These are phyloP conservation scores for Uloborus plumipes DNA, from an alignment of 2,888 invertebrate species.

Conservation along the genomic window DNA sequence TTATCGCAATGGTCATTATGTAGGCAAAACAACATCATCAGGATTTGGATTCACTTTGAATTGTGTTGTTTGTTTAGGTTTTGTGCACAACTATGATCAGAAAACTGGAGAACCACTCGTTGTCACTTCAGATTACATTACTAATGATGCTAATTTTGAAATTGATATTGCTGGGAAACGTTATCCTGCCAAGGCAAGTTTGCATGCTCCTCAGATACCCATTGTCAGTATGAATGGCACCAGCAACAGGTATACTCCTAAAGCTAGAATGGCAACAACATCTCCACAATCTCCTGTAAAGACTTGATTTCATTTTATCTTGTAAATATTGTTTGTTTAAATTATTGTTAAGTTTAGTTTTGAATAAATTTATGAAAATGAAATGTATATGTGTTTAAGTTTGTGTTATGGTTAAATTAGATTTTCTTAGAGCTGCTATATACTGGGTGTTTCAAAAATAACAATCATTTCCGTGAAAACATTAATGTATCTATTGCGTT, in stretches of 20 bases:
- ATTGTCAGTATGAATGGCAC: constrained; percentile 68
- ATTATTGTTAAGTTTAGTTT: too few species aligned
- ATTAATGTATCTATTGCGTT: too few species aligned
- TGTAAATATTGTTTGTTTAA: too few species aligned
- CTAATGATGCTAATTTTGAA: constrained; percentile 87
- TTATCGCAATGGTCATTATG: constrained; percentile 86
- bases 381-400: too few species aligned
- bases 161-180: constrained; percentile 89
- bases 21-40: constrained; percentile 94
- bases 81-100: constrained; percentile 75
- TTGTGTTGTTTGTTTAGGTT: constrained; percentile 94
- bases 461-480: too few species aligned
- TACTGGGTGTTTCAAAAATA: too few species aligned
- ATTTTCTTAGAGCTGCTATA: too few species aligned
- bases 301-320: too few species aligned
- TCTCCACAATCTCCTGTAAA: not conserved
- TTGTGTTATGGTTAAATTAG: too few species aligned
- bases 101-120: constrained; percentile 77
- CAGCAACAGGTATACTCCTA: constrained; percentile 65
- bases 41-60: constrained; percentile 95
- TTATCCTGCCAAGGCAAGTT: constrained; percentile 81
- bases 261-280: constrained; percentile 37
- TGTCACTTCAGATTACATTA: constrained; percentile 86
- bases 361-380: too few species aligned
- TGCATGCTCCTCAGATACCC: constrained; percentile 73